Evolutionary conservation across 2,113 vertebrate species (phyloP).

Genomic region (Hippocampus zosterae): DNA sequence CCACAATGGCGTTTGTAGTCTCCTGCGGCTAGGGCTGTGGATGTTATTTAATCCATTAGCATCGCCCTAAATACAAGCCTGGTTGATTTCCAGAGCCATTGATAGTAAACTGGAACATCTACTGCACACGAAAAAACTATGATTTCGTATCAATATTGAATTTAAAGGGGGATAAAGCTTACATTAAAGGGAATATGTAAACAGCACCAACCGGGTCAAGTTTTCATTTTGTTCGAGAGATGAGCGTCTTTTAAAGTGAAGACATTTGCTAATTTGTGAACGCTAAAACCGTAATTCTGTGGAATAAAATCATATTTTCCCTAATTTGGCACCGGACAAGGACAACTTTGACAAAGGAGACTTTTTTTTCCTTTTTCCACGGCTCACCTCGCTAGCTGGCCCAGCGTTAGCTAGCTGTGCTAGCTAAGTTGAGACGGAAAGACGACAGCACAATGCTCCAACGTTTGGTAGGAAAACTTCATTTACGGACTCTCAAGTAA

Average conservation of each 20-base stretch:
- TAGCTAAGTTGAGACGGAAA: conserved; percentile 62
- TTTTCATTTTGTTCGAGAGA: conserved; percentile 77
- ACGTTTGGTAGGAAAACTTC: conserved; percentile 47
- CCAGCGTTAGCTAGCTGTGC: conserved; percentile 68
- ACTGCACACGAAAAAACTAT: conserved; percentile 78
- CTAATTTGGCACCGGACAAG: conserved; percentile 70
- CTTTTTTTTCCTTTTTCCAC: conserved; percentile 60
- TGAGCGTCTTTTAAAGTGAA: conserved; percentile 66
- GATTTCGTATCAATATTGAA: conserved; percentile 75
- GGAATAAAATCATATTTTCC: conserved; percentile 64
- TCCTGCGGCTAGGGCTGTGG: conserved; percentile 73
- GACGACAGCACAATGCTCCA: conserved; percentile 61
- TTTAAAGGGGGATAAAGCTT: conserved; percentile 70
- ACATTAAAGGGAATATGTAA: conserved; percentile 80
- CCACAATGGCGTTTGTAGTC: conserved; percentile 79
- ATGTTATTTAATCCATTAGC: conserved; percentile 79
- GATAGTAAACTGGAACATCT: conserved; percentile 81
- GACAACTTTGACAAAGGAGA: conserved; percentile 68
- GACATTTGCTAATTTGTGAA: conserved; percentile 68
- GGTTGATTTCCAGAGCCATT: conserved; percentile 77
- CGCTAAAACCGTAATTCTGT: conserved; percentile 61
- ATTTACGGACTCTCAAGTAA: conserved; percentile 33
- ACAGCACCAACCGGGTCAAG: conserved; percentile 78
- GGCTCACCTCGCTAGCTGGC: conserved; percentile 63
- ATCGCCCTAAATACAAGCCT: conserved; percentile 81